Evolutionary conservation across 2,797 vertebrate species (phyloP), one percentile per base, ranked within the genome.

Genomic region (Scolopax rusticola): DNA sequence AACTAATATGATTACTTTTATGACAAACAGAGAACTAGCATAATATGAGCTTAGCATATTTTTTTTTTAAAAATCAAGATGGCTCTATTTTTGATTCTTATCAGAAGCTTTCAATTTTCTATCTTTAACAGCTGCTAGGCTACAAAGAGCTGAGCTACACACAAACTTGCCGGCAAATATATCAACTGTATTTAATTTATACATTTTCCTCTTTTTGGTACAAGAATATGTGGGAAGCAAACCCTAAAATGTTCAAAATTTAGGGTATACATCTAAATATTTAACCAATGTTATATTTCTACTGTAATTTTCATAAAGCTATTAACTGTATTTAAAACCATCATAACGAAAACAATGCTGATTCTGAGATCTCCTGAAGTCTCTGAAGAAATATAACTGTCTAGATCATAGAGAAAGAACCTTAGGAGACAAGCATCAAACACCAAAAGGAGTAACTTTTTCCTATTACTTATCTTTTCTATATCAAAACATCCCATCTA

Each of bases 1-100:
- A 95, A 86, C 61, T 85, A 97, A 95, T 78, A 70, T 20, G 47
- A 96, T 93, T 94, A 95, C 30, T 74, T 32, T 74, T 89, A 89
- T 19, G 47, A 69, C 93, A 89, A 94, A 38, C 75, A 92, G 92
- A 82, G 50, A 95, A 78, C 69, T 67, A 79, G 47, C 27, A 71
- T 65, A 90, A 75, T 32, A 81, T 40, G 47, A 93, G 13, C 50
- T 80, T 43, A 64, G 40, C 24, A 20, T 40, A 25, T 59, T 54
- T 79, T 54, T 78, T 90, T 15, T 1, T 8, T 15, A 30, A 90
- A 41, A 90, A 41, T 3, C 63, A 82, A 71, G 38, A 89, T 64
- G 53, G n/a, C 8, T 77, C 33, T 91, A 47, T 56, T 90, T 94
- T 93, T 91, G 5, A 81, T 78, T 85, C 47, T 77, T 88, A 65